Evolutionary conservation across 2,888 invertebrate genomes (phyloP), one percentile per base, ranked within the genome.

Genomic region (Drosophila tanythrix): DNA sequence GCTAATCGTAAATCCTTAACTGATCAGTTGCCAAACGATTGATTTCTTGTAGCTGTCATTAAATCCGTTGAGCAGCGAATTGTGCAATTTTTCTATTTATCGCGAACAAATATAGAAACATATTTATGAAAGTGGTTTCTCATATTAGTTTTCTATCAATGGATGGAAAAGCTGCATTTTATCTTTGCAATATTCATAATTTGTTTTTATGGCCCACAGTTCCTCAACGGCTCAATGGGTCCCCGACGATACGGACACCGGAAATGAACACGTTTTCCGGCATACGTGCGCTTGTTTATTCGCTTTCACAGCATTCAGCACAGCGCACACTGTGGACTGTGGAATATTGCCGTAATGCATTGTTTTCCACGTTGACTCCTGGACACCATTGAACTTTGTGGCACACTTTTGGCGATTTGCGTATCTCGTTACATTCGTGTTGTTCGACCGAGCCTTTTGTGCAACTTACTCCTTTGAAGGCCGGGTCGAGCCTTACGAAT

Each of bases 211-310:
- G 15, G 40, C 56, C 57, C 40, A 29, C 10, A 3, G 57, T 57
- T 27, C 11, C 0, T 10, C 10, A 21, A 11, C 29, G 40, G 29
- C 40, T 43, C 31, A 31, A 57, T 31, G 51, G 58, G 29, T 50
- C 57, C 29, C 55, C 67, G 74, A 78, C 85, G 89, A 84, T 89
- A 91, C 79, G 89, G 90, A 90, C 91, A 90, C 89, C 90, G 90
- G 90, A 91, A 91, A 91, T 91, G 90, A 90, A 89, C 86, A 89
- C 89, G 88, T 90, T 88, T 90, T 88, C 91, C 90, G 89, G 85
- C 77, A 83, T 70, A 81, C 81, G 74, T 81, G 75, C 66, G 62
- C 55, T 29, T 60, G 33, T 62, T 57, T 68, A 57, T 57, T 57
- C 40, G 57, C 31, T 57, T 43, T 31, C 57, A 31, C 43, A 43